Evolutionary conservation across 2,113 vertebrate species (phyloP).

Genomic region (Sialia sialis): DNA sequence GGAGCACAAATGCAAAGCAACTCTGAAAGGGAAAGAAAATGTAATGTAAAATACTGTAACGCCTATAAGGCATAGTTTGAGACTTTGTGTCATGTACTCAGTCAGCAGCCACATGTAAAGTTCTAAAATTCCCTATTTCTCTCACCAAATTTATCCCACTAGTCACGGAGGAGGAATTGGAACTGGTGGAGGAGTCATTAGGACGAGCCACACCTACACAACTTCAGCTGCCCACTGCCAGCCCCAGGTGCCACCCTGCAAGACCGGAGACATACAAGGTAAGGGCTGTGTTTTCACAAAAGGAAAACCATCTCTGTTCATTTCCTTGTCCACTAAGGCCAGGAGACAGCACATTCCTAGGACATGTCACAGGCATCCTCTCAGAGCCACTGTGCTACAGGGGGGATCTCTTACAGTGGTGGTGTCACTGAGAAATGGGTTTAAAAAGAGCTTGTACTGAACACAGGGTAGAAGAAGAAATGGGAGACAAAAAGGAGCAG

Average conservation of each 20-base stretch:
- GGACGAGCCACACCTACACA: conserved; percentile 38
- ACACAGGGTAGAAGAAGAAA: not conserved
- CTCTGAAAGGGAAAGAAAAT: not conserved
- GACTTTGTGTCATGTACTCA: not conserved
- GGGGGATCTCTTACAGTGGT: not conserved
- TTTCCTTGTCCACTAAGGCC: not conserved
- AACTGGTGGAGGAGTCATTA: conserved; percentile 18
- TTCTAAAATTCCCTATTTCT: not conserved
- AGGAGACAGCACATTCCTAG: not conserved
- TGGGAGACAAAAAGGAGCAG: not conserved
- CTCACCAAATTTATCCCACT: not conserved
- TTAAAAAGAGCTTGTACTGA: not conserved
- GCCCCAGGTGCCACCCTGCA: conserved; percentile 35
- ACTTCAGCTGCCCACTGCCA: conserved; percentile 46
- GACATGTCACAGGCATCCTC: accelerated
- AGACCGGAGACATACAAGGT: conserved; percentile 52
- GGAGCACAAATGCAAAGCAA: not conserved
- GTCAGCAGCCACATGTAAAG: not conserved
- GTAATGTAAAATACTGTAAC: not conserved
- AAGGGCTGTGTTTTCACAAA: accelerated
- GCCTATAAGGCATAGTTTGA: not conserved
- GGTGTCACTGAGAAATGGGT: not conserved
- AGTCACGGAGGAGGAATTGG: conserved; percentile 35
- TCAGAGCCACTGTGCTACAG: not conserved
- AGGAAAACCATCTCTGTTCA: not conserved